Conservation (phyloP, 1,140 invertebrate species). For the Eumeta japonica region DNA sequence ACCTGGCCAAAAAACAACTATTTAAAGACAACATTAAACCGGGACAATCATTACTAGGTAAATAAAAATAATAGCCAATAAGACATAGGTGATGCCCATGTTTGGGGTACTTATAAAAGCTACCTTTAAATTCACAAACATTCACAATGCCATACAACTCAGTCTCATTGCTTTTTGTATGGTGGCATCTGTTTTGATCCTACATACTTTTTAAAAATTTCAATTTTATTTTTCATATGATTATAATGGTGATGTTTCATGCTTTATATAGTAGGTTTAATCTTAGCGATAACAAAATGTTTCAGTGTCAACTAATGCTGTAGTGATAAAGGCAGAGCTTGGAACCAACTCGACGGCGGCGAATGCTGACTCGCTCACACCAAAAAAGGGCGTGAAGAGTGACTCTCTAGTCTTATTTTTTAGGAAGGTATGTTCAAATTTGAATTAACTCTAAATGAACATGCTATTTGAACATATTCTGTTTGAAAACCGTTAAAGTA, state of each 20-base stretch:
- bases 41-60: conserved; percentile 59
- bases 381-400: conserved; percentile 23
- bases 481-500: neutral
- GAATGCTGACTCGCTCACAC: too few relatives aligned
- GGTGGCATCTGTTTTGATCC: neutral
- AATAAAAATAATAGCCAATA: conserved; percentile 5
- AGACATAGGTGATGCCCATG: too few relatives aligned
- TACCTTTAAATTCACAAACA: neutral
- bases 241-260: too few relatives aligned
- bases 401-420: conserved; percentile 73
- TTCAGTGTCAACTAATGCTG: conserved; percentile 30
- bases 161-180: neutral
- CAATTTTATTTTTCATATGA: too few relatives aligned
- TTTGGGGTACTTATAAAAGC: neutral
- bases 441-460: neutral
- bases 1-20: conserved; percentile 60
- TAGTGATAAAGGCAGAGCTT: conserved; percentile 8
- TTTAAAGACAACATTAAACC: conserved; percentile 60
- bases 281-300: too few relatives aligned
- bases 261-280: too few relatives aligned
- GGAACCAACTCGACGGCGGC: neutral
- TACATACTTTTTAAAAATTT: too few relatives aligned
- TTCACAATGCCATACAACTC: neutral
- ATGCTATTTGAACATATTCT: neutral
- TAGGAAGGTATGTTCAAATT: conserved; percentile 59